A percentile compares a stretch with the other conserved stretches of the same genome.
Conservation (phyloP, 2,888 invertebrate species). For the Scelioninae gen. 1 region DNA sequence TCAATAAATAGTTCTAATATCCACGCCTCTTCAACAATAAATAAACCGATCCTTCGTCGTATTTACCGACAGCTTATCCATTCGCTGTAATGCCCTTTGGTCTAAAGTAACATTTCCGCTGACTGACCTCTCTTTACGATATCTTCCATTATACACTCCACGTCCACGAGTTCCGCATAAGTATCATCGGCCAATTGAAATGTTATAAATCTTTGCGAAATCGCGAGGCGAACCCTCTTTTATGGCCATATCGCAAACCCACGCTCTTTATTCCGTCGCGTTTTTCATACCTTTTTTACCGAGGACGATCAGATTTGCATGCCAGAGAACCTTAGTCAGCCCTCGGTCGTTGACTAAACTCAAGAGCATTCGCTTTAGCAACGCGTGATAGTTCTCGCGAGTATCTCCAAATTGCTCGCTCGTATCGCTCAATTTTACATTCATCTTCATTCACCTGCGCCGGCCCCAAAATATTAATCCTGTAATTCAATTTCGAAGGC, state of each 20-base stretch:
- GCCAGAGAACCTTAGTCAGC: slow-evolving; percentile 79
- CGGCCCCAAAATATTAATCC: too few species aligned
- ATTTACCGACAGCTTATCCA: slow-evolving; percentile 50
- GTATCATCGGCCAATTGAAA: slow-evolving; percentile 70
- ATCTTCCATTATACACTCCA: slow-evolving; percentile 66
- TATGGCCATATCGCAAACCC: slow-evolving; percentile 67
- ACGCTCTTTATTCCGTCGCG: slow-evolving; percentile 58
- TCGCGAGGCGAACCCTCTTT: slow-evolving; percentile 61
- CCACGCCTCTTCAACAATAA: slow-evolving; percentile 31
- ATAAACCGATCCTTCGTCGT: slow-evolving; percentile 44
- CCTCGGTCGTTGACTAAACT: slow-evolving; percentile 68
- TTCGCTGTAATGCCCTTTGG: slow-evolving; percentile 49
- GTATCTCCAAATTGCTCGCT: too few species aligned
- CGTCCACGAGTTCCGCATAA: slow-evolving; percentile 64
- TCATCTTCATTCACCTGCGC: too few species aligned
- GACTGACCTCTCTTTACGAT: slow-evolving; percentile 66
- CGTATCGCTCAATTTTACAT: too few species aligned
- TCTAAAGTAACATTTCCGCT: slow-evolving; percentile 64
- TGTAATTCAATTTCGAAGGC: too few species aligned
- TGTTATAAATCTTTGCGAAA: slow-evolving; percentile 71
- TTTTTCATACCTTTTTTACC: slow-evolving; percentile 64
- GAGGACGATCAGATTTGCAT: slow-evolving; percentile 78
- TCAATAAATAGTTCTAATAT: slow-evolving; percentile 40
- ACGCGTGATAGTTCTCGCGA: too few species aligned
- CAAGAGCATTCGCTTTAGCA: slow-evolving; percentile 73